Conservation (phyloP, 2,797 vertebrate species). For the Podargus strigoides region DNA sequence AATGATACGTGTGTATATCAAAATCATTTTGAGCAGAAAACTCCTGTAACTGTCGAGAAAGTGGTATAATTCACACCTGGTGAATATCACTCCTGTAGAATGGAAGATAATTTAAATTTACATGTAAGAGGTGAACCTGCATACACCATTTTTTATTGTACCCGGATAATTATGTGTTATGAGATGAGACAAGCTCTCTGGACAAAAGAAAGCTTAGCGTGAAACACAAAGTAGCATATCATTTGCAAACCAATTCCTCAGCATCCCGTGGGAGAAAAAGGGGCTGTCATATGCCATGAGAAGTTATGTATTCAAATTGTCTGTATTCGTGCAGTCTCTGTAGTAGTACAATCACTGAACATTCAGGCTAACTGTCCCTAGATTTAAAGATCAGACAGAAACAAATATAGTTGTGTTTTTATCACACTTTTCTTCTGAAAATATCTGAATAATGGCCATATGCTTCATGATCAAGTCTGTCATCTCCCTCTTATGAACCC, state of each 20-base stretch:
- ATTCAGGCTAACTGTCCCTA: neutral
- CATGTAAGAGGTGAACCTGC: neutral
- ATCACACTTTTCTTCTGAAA: neutral
- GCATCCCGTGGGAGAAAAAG: neutral
- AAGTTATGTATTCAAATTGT: neutral
- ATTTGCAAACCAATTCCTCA: neutral
- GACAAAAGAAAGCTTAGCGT: neutral
- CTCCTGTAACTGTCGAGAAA: neutral
- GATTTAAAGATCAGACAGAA: neutral
- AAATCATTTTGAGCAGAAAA: neutral
- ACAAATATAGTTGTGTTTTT: neutral
- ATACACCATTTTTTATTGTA: neutral
- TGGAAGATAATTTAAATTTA: neutral
- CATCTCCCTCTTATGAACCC: neutral
- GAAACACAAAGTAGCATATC: neutral
- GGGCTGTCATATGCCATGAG: neutral
- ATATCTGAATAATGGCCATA: neutral
- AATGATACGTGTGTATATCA: neutral
- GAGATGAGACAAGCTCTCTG: neutral
- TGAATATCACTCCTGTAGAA: neutral
- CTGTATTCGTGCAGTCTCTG: neutral
- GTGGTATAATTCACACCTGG: neutral
- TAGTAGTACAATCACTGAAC: neutral
- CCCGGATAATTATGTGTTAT: neutral
- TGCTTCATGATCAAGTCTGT: neutral